Conservation (phyloP, 2,888 invertebrate species). For the Melanophora roralis region DNA sequence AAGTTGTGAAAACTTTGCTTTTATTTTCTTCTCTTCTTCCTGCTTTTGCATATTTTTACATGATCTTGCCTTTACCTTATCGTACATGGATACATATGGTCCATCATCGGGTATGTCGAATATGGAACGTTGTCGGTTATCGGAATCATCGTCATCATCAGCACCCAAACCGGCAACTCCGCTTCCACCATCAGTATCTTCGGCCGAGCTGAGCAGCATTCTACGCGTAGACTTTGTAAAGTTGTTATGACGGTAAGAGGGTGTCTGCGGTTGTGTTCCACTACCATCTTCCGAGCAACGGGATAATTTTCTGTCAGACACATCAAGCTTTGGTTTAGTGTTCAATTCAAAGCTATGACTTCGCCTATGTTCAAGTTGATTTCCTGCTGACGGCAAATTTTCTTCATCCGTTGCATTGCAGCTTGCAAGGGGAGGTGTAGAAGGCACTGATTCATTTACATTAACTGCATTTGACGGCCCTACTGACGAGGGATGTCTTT, state of each 20-base stretch:
- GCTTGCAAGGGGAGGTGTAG: constrained; percentile 55
- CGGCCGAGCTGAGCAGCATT: constrained; percentile 81
- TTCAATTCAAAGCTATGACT: constrained; percentile 61
- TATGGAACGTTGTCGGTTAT: constrained; percentile 89
- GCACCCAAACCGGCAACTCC: constrained; percentile 73
- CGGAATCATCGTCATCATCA: constrained; percentile 77
- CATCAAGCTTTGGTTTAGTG: constrained; percentile 38
- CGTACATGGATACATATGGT: constrained; percentile 98
- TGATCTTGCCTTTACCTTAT: constrained; percentile 95
- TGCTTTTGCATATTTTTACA: constrained; percentile 96
- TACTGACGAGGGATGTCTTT: constrained; percentile 69
- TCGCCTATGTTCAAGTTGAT: constrained; percentile 66
- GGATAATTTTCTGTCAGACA: constrained; percentile 69
- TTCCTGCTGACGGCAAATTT: constrained; percentile 50
- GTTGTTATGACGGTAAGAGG: constrained; percentile 63
- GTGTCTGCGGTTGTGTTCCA: constrained; percentile 54
- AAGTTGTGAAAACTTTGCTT: constrained; percentile 91
- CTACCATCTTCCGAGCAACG: constrained; percentile 66
- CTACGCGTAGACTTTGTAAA: constrained; percentile 70
- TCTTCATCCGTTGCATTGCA: constrained; percentile 69
- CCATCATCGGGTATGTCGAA: constrained; percentile 90
- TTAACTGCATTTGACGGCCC: constrained; percentile 58
- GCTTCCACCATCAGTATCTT: constrained; percentile 82
- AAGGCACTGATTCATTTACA: constrained; percentile 59
- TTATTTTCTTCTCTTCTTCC: constrained; percentile 92